These are phyloP conservation scores for Stigmatopora nigra DNA, from an alignment of 2,113 vertebrate species.

Conservation along the genomic window DNA sequence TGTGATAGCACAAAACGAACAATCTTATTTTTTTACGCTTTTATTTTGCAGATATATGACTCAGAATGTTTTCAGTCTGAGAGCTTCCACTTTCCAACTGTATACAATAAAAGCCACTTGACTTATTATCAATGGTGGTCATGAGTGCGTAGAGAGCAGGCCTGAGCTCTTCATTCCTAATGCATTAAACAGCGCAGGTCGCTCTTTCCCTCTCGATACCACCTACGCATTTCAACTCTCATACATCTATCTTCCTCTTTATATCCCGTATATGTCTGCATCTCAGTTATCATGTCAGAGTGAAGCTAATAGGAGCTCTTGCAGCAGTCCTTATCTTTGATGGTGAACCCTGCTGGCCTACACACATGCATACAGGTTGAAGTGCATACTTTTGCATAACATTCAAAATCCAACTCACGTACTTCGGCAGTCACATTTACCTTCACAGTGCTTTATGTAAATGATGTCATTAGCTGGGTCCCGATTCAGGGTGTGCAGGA, in stretches of 20 bases:
- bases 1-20: background rate
- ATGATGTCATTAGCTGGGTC: background rate
- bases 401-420: conserved; percentile 11
- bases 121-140: conserved; percentile 12
- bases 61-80: background rate
- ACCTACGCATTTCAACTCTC: conserved; percentile 14
- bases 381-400: conserved; percentile 36
- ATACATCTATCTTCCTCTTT: conserved; percentile 8
- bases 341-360: conserved; percentile 57
- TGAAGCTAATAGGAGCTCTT: conserved; percentile 53
- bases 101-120: conserved; percentile 14
- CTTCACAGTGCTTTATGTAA: background rate
- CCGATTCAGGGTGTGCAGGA: too few species aligned
- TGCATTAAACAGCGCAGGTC: conserved; percentile 25
- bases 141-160: conserved; percentile 2
- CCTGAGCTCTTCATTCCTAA: conserved; percentile 4
- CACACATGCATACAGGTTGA: conserved; percentile 34
- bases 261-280: conserved; percentile 31
- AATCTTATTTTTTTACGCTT: background rate
- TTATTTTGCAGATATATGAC: background rate
- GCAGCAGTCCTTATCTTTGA: conserved; percentile 65
- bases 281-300: conserved; percentile 49
- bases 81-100: background rate
- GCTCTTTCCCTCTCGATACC: conserved; percentile 6
- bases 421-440: background rate